Percentiles rank a stretch among this genome's conserved stretches.
phyloP scores from a whole-genome alignment of 2,113 vertebrate genomes.

The Hippocampus guttulatus region DNA sequence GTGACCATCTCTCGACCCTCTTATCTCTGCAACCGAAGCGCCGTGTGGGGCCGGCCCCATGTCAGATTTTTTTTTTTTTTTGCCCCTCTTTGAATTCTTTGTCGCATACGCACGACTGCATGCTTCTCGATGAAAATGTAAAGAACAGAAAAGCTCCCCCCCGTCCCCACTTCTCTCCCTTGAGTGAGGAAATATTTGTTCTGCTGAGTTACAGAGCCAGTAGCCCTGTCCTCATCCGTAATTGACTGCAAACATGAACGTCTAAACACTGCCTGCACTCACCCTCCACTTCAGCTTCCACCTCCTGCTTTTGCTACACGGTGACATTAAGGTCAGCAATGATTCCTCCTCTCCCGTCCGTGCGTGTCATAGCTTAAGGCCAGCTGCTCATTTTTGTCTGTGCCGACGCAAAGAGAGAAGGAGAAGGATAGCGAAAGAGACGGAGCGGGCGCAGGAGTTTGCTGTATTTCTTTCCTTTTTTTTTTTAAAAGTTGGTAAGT shows the following conservation, averaged over 20 bases:
- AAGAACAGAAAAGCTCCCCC: constrained; percentile 29
- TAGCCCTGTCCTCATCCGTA: constrained; percentile 68
- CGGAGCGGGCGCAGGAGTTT: constrained; percentile 54
- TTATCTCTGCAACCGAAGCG: constrained; percentile 57
- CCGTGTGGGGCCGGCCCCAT: constrained; percentile 35
- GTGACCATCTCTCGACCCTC: constrained; percentile 58
- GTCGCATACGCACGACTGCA: constrained; percentile 11
- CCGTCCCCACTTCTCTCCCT: constrained; percentile 42
- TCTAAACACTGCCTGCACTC: constrained; percentile 61
- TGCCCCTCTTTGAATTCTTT: constrained; percentile 13
- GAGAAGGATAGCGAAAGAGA: constrained; percentile 37
- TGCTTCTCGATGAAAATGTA: constrained; percentile 36
- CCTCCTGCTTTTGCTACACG: constrained; percentile 28
- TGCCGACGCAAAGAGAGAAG: constrained; percentile 58
- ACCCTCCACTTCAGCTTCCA: constrained; percentile 47
- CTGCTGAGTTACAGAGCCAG: constrained; percentile 57
- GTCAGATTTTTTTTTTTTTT: constrained; percentile 20
- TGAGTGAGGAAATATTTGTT: constrained; percentile 64
- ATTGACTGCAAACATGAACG: constrained; percentile 76
- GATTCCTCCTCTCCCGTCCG: constrained; percentile 65
- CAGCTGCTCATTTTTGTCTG: constrained; percentile 80
- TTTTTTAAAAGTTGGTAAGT: constrained; percentile 72
- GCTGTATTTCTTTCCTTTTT: constrained; percentile 58
- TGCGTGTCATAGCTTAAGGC: constrained; percentile 79
- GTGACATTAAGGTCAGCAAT: constrained; percentile 6